Evolutionary conservation across 1,140 invertebrate species (phyloP).

Genomic region (Nymphalis io): DNA sequence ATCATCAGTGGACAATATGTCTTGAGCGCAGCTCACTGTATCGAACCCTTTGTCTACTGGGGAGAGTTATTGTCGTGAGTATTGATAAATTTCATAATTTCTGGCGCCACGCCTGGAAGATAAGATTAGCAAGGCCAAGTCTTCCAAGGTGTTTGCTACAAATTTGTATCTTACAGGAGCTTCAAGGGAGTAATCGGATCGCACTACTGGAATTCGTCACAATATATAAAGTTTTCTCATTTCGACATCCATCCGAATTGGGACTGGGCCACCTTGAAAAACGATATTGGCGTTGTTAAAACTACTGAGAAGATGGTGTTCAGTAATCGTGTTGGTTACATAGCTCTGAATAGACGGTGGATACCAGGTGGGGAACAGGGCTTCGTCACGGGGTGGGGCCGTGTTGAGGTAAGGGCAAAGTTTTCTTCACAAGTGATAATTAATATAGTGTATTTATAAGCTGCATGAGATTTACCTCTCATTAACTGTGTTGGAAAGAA

Average conservation of each 20-base stretch:
- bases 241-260: conserved; percentile 11
- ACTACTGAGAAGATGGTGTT: conserved; percentile 4
- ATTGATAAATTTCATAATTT: neutral
- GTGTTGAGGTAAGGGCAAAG: neutral
- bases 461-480: no score
- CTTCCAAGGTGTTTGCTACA: neutral
- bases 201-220: conserved; percentile 19
- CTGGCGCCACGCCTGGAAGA: no score
- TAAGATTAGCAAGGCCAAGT: neutral
- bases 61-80: conserved; percentile 47
- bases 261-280: conserved; percentile 18
- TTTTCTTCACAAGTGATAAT: no score
- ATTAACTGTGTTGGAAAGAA: no score
- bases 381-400: conserved; percentile 20
- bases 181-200: conserved; percentile 18
- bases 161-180: conserved; percentile 10
- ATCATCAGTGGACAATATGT: conserved; percentile 39
- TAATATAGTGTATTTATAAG: no score
- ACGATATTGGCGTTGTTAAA: conserved; percentile 21
- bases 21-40: conserved; percentile 57
- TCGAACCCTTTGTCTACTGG: conserved; percentile 41
- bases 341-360: neutral
- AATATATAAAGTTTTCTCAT: conserved; percentile 11
- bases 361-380: neutral
- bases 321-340: neutral